phyloP scores from a whole-genome alignment of 2,888 invertebrate genomes.

The Drosophila paramelanica region DNA sequence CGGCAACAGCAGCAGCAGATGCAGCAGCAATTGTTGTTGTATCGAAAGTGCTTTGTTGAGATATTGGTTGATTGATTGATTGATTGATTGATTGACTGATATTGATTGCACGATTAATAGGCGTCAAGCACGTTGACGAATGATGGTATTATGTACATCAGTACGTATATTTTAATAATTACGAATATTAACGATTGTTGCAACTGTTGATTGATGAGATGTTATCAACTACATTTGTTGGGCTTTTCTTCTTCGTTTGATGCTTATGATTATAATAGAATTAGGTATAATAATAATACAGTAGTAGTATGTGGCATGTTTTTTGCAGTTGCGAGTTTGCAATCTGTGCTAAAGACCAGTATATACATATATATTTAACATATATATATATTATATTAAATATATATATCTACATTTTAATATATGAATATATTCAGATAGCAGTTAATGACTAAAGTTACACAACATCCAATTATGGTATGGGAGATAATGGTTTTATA shows the following conservation, averaged over 20 bases:
- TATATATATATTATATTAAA: not conserved
- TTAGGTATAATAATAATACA: slow-evolving; percentile 25
- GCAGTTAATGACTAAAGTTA: slow-evolving; percentile 73
- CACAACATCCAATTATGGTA: slow-evolving; percentile 76
- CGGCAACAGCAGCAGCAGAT: slow-evolving; percentile 52
- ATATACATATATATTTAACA: slow-evolving; percentile 57
- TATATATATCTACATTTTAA: no score
- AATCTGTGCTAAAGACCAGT: slow-evolving; percentile 49
- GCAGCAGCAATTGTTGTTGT: slow-evolving; percentile 58
- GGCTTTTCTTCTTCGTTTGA: slow-evolving; percentile 9
- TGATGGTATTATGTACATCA: slow-evolving; percentile 34
- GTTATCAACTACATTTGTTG: slow-evolving; percentile 35
- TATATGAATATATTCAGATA: slow-evolving; percentile 26
- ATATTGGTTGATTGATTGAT: slow-evolving; percentile 38
- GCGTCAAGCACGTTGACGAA: slow-evolving; percentile 29
- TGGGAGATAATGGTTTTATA: slow-evolving; percentile 45
- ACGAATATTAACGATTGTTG: slow-evolving; percentile 13
- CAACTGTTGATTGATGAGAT: slow-evolving; percentile 45
- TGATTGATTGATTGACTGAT: slow-evolving; percentile 34
- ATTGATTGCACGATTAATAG: slow-evolving; percentile 38
- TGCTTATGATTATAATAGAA: slow-evolving; percentile 38
- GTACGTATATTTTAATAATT: slow-evolving; percentile 9
- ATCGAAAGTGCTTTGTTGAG: slow-evolving; percentile 49
- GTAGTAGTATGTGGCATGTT: slow-evolving; percentile 42
- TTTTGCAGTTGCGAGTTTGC: slow-evolving; percentile 45